These are phyloP conservation scores for Vidua chalybeata DNA, from an alignment of 2,113 vertebrate species.

Conservation along the genomic window DNA sequence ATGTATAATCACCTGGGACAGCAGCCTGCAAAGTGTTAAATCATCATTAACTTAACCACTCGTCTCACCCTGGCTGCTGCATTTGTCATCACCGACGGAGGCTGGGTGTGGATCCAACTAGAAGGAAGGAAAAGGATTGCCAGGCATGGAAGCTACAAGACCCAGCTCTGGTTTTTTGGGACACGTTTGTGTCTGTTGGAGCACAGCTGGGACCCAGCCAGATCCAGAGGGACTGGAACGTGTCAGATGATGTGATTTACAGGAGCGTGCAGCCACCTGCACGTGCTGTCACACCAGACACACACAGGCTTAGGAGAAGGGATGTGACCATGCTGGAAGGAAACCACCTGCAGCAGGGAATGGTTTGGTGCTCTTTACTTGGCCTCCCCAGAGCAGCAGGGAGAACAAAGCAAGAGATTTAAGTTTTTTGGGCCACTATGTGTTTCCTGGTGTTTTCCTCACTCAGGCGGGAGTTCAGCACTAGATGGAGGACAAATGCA, in stretches of 20 bases:
- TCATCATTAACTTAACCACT: background rate
- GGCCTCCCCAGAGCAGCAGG: background rate
- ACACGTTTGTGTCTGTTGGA: background rate
- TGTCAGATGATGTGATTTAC: background rate
- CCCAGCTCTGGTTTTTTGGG: background rate
- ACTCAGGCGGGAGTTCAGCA: background rate
- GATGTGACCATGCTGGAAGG: background rate
- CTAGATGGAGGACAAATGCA: background rate
- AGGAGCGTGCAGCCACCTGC: background rate
- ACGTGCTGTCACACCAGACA: background rate
- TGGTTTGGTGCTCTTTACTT: background rate
- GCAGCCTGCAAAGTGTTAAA: constrained; percentile 39
- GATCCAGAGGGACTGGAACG: background rate
- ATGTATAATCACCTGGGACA: background rate
- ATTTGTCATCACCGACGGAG: background rate
- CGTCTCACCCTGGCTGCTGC: background rate
- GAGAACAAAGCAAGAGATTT: background rate
- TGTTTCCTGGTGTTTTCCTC: background rate
- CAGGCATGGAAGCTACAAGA: background rate
- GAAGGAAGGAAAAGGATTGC: background rate
- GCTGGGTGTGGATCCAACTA: background rate
- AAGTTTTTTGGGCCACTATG: background rate
- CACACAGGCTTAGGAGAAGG: background rate
- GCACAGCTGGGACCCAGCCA: background rate
- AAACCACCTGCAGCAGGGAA: background rate